Evolutionary conservation across 1,140 invertebrate genomes (phyloP).

Genomic region (Copidosoma floridanum): DNA sequence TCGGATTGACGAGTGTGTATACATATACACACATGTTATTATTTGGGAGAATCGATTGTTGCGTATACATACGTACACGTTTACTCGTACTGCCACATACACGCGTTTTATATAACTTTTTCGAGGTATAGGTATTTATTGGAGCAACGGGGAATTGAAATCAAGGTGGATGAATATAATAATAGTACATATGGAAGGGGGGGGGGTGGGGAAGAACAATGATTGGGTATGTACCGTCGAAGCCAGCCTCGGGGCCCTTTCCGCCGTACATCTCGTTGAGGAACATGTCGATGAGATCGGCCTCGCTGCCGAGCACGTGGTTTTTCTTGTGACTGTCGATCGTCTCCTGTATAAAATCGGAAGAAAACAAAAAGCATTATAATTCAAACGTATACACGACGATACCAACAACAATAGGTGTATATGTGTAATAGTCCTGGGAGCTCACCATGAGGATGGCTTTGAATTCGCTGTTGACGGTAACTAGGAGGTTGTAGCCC

Average conservation of each 20-base stretch:
- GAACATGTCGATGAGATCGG: slow-evolving; percentile 78
- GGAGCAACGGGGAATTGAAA: background rate
- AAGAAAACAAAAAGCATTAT: slow-evolving; percentile 2
- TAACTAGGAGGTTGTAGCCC: slow-evolving; percentile 67
- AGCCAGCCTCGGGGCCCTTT: slow-evolving; percentile 53
- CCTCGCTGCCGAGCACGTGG: slow-evolving; percentile 53
- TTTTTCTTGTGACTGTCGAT: slow-evolving; percentile 63
- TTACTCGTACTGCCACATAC: too few relatives aligned
- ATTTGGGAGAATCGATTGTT: too few relatives aligned
- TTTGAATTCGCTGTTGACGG: slow-evolving; percentile 64
- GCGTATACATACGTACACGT: too few relatives aligned
- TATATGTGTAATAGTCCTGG: too few relatives aligned
- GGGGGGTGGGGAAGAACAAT: background rate
- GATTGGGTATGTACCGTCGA: slow-evolving; percentile 61
- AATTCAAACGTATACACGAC: too few relatives aligned
- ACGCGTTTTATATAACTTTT: too few relatives aligned
- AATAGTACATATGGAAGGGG: too few relatives aligned
- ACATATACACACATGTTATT: too few relatives aligned
- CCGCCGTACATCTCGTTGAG: slow-evolving; percentile 66
- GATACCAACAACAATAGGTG: too few relatives aligned
- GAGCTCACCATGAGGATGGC: slow-evolving; percentile 58
- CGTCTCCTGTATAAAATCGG: slow-evolving; percentile 48
- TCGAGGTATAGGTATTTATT: background rate
- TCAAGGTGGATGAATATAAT: too few relatives aligned
- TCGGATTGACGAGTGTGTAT: too few relatives aligned